Conservation (phyloP, 2,797 vertebrate genomes). For the Acrossocheilus wenchowensis region DNA sequence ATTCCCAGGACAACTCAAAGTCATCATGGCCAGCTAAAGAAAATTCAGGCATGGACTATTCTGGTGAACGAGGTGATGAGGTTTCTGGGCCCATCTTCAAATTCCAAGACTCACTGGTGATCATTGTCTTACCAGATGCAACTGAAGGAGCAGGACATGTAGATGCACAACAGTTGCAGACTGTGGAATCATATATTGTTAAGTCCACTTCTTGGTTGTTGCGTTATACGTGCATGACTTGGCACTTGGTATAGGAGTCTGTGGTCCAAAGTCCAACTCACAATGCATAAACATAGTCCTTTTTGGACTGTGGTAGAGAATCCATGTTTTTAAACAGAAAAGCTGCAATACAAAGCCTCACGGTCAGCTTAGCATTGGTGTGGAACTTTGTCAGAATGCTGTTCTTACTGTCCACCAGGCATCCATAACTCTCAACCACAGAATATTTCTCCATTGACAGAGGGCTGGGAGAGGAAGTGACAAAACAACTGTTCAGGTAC, state of each 20-base stretch:
- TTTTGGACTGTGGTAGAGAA: neutral
- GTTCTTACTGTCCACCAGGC: constrained; percentile 72
- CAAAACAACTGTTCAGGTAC: constrained; percentile 73
- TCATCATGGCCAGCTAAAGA: constrained; percentile 33
- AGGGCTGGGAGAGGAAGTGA: constrained; percentile 58
- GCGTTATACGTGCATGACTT: constrained; percentile 73
- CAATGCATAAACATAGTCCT: constrained; percentile 75
- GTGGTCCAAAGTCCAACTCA: constrained; percentile 57
- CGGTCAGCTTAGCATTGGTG: neutral
- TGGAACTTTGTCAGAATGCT: constrained; percentile 64
- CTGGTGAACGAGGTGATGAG: neutral
- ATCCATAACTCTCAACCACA: constrained; percentile 74
- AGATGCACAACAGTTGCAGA: constrained; percentile 72
- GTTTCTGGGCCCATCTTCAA: constrained; percentile 35
- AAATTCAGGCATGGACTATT: neutral
- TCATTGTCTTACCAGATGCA: constrained; percentile 28
- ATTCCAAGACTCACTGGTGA: constrained; percentile 66
- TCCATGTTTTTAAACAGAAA: constrained; percentile 62
- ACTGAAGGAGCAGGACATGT: constrained; percentile 52
- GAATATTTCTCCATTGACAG: constrained; percentile 54
- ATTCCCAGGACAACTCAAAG: constrained; percentile 29
- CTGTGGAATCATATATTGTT: constrained; percentile 61
- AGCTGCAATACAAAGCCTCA: constrained; percentile 67
- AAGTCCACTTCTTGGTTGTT: constrained; percentile 68
- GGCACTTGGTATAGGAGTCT: constrained; percentile 44